Evolutionary conservation across 2,888 invertebrate genomes (phyloP).

Genomic region (Hypercompe scribonia): DNA sequence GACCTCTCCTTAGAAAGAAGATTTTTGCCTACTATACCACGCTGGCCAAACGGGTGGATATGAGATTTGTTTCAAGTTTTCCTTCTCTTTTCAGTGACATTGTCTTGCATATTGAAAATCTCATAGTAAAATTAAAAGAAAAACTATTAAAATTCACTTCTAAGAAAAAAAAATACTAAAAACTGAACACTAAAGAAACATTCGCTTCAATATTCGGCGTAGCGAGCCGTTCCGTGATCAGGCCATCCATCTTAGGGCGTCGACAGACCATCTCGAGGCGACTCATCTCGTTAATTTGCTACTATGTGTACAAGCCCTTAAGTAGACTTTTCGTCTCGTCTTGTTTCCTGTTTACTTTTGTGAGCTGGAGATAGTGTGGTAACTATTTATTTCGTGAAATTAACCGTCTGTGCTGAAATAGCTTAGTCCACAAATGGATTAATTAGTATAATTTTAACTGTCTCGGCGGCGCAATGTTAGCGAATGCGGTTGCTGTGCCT

Average conservation of each 20-base stretch:
- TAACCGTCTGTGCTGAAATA: neutral
- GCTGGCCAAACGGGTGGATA: too few species aligned
- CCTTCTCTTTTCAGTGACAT: too few species aligned
- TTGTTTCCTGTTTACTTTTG: slow-evolving; percentile 33
- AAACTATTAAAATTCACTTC: too few species aligned
- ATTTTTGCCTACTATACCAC: too few species aligned
- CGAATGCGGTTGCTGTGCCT: too few species aligned
- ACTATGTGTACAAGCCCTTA: slow-evolving; percentile 46
- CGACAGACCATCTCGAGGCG: slow-evolving; percentile 68
- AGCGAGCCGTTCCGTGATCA: slow-evolving; percentile 52
- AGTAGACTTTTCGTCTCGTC: slow-evolving; percentile 42
- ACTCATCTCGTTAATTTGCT: slow-evolving; percentile 79
- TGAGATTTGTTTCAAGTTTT: too few species aligned
- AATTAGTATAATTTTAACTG: too few species aligned
- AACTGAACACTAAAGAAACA: neutral
- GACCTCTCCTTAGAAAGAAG: too few species aligned
- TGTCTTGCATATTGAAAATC: too few species aligned
- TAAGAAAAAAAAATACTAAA: neutral
- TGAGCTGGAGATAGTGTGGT: neutral
- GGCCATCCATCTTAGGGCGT: slow-evolving; percentile 75
- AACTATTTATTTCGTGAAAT: neutral
- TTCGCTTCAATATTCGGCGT: slow-evolving; percentile 54
- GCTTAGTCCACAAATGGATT: neutral
- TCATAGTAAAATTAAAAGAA: too few species aligned
- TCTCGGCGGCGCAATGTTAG: too few species aligned